These are phyloP conservation scores for Xylota sylvarum DNA, from an alignment of 2,888 invertebrate species.

Conservation along the genomic window DNA sequence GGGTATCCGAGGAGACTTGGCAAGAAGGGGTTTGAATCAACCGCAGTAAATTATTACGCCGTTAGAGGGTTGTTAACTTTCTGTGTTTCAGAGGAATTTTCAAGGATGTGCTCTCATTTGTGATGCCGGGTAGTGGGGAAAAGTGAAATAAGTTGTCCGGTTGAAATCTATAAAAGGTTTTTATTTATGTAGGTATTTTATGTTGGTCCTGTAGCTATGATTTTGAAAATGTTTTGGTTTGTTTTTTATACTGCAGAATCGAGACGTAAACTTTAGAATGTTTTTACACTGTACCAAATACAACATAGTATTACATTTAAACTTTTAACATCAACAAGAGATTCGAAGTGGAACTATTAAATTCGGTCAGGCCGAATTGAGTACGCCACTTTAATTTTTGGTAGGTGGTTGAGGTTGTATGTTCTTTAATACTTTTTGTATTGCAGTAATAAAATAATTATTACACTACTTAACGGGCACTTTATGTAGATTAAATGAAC, in stretches of 20 bases:
- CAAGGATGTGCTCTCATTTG: background rate
- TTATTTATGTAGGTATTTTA: background rate
- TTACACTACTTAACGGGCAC: background rate
- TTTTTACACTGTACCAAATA: background rate
- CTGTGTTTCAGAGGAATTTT: background rate
- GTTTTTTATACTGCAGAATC: background rate
- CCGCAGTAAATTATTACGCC: constrained; percentile 31
- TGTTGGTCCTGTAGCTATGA: background rate
- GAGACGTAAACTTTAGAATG: background rate
- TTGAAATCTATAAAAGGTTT: constrained; percentile 8
- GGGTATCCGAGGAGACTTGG: background rate
- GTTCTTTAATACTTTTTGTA: background rate
- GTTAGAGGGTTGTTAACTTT: constrained; percentile 34
- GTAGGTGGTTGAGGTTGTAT: background rate
- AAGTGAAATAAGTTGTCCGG: background rate
- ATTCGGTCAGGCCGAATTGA: background rate
- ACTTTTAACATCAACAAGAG: background rate
- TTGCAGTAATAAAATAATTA: background rate
- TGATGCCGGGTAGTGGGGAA: background rate
- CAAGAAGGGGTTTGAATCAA: background rate
- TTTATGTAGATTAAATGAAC: background rate
- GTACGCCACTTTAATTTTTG: background rate
- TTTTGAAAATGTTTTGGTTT: background rate
- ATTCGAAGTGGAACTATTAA: background rate
- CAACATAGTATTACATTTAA: background rate